Conservation (phyloP, 2,888 invertebrate species). For the Hofmannophila pseudospretella region DNA sequence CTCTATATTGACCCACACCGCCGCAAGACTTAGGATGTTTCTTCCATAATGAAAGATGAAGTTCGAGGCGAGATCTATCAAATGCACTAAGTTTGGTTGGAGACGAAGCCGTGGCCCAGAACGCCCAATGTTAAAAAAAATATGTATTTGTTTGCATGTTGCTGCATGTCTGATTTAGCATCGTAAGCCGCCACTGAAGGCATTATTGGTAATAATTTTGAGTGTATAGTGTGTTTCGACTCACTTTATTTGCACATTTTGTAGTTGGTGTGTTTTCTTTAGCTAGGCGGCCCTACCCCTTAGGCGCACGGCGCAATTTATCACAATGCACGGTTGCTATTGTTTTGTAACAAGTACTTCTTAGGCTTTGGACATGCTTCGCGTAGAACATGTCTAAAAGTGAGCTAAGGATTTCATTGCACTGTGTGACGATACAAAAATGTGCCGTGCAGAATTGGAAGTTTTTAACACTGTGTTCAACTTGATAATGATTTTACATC, state of each 20-base stretch:
- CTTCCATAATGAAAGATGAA: no score
- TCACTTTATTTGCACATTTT: constrained; percentile 75
- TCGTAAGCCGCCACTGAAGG: constrained; percentile 70
- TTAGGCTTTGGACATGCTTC: constrained; percentile 58
- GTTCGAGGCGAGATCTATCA: constrained; percentile 62
- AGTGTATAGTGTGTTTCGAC: constrained; percentile 41
- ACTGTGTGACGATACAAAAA: no score
- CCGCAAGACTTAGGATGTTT: no score
- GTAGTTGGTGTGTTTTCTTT: constrained; percentile 73
- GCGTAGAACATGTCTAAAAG: constrained; percentile 72
- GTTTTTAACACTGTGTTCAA: no score
- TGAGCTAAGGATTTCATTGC: no score
- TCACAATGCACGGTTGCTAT: constrained; percentile 75
- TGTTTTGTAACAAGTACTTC: constrained; percentile 37
- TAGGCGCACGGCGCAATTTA: constrained; percentile 70
- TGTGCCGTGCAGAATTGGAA: no score
- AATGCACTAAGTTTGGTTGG: no score
- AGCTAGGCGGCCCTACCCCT: constrained; percentile 74
- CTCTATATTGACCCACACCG: no score
- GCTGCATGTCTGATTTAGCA: constrained; percentile 75
- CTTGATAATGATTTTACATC: no score
- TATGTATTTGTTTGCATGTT: constrained; percentile 65
- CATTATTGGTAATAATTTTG: constrained; percentile 68
- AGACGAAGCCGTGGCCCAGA: no score
- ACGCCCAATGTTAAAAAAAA: no score